phyloP scores from a whole-genome alignment of 2,113 vertebrate species.

The Steatornis caripensis region DNA sequence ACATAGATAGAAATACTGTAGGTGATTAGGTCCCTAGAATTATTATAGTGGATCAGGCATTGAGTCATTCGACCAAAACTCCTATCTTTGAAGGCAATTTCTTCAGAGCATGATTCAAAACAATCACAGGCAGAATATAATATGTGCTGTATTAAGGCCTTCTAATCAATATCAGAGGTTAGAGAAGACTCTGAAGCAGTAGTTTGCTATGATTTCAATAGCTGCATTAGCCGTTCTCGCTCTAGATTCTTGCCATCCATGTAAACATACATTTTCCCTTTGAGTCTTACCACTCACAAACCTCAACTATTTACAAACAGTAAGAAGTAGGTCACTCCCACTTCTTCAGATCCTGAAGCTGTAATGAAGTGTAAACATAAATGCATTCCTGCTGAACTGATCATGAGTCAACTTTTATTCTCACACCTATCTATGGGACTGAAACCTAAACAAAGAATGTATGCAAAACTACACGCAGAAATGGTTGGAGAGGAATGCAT shows the following conservation, averaged over 20 bases:
- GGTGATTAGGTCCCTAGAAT: neutral
- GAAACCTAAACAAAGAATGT: neutral
- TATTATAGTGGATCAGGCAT: neutral
- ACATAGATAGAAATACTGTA: neutral
- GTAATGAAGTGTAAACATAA: conserved; percentile 14
- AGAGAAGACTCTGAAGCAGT: neutral
- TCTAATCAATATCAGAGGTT: neutral
- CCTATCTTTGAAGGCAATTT: neutral
- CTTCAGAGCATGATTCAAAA: neutral
- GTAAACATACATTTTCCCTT: conserved; percentile 1
- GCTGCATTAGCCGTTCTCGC: neutral
- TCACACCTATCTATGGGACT: neutral
- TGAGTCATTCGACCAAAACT: neutral
- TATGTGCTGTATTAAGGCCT: neutral
- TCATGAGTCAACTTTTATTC: conserved; percentile 17
- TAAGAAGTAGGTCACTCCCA: conserved; percentile 51
- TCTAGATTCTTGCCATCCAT: neutral
- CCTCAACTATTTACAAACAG: conserved; percentile 57
- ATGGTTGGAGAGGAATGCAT: neutral
- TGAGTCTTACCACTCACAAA: neutral
- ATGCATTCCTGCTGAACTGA: neutral
- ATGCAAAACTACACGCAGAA: neutral
- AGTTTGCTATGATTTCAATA: neutral
- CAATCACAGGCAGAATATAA: neutral
- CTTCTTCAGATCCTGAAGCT: conserved; percentile 23